These are phyloP conservation scores for Serilophus lunatus DNA, from an alignment of 2,113 vertebrate species.

Conservation along the genomic window DNA sequence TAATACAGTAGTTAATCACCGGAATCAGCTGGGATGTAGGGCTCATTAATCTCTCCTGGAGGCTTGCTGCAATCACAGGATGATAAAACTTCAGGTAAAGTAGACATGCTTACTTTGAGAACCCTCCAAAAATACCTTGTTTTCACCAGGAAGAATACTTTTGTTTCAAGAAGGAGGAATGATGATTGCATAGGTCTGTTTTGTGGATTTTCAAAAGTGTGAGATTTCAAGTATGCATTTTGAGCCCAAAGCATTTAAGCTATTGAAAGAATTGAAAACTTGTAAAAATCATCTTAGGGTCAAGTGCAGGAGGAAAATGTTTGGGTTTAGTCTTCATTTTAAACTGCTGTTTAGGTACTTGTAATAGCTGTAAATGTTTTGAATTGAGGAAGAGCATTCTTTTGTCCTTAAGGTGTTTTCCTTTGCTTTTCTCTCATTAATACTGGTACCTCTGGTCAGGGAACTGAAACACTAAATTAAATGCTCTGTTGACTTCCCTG, in stretches of 20 bases:
- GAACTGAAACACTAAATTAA: slow-evolving; percentile 30
- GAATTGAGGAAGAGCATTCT: neutral
- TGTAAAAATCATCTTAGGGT: neutral
- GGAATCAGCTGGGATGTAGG: neutral
- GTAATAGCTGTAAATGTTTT: neutral
- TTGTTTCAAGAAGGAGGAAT: neutral
- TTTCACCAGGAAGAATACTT: neutral
- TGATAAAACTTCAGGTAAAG: neutral
- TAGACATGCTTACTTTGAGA: neutral
- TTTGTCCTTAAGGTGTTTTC: neutral
- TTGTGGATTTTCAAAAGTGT: neutral
- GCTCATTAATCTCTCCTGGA: neutral
- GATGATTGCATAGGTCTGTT: neutral
- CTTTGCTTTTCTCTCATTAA: neutral
- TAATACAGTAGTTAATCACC: neutral
- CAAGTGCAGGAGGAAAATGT: neutral
- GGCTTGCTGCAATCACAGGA: neutral
- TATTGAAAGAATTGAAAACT: neutral
- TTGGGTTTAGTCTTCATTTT: neutral
- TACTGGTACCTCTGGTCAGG: neutral
- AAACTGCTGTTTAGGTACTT: neutral
- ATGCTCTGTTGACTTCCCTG: slow-evolving; percentile 25
- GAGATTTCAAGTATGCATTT: neutral
- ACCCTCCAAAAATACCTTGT: neutral
- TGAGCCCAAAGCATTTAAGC: neutral